Evolutionary conservation across 2,888 invertebrate species (phyloP).

Genomic region (Dicyrtomina minuta): DNA sequence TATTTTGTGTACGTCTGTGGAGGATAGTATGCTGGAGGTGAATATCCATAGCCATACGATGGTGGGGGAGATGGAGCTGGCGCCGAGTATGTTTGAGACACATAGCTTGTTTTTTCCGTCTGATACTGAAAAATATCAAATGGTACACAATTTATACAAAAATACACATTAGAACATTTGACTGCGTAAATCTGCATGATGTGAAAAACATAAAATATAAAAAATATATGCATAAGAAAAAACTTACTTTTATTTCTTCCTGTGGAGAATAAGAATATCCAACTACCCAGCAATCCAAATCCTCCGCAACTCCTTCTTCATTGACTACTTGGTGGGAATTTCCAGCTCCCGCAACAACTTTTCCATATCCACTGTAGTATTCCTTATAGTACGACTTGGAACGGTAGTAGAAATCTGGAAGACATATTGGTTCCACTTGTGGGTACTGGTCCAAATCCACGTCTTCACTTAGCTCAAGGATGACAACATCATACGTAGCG

Average conservation of each 20-base stretch:
- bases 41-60: constrained; percentile 38
- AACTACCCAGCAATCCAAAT: constrained; percentile 50
- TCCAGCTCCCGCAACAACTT: constrained; percentile 2
- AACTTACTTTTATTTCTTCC: constrained; percentile 48
- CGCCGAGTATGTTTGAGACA: constrained; percentile 14
- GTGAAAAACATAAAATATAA: too few species aligned
- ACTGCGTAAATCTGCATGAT: too few species aligned
- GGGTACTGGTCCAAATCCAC: constrained; percentile 51
- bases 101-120: constrained; percentile 23
- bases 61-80: constrained; percentile 27
- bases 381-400: constrained; percentile 50
- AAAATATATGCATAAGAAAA: too few species aligned
- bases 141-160: too few species aligned
- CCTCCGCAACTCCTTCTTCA: constrained; percentile 47
- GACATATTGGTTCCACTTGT: constrained; percentile 48
- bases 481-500: constrained; percentile 46
- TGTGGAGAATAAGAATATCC: constrained; percentile 50
- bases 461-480: constrained; percentile 49
- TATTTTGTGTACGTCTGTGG: constrained; percentile 36
- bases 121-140: constrained; percentile 28
- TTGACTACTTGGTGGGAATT: constrained; percentile 22
- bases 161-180: too few species aligned
- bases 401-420: constrained; percentile 50
- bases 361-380: constrained; percentile 47
- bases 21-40: constrained; percentile 14